Conservation (phyloP, 2,888 invertebrate species). For the Temnothorax ravouxi region DNA sequence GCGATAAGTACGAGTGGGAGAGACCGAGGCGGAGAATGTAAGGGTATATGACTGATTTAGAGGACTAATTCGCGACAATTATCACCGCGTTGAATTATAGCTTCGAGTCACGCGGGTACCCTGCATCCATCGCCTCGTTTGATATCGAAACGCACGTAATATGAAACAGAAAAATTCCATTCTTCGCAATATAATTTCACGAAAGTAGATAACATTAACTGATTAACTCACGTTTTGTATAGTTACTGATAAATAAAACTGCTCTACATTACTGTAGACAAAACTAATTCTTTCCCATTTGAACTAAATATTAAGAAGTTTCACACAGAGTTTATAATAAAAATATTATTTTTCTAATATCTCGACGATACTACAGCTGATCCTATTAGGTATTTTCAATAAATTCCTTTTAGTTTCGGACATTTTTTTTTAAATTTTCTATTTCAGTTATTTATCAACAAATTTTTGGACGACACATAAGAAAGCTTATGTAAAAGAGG, state of each 20-base stretch:
- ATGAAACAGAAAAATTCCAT: conserved; percentile 4
- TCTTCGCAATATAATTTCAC: neutral
- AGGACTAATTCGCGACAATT: conserved; percentile 78
- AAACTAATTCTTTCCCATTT: neutral
- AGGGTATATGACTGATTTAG: conserved; percentile 77
- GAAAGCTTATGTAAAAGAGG: neutral
- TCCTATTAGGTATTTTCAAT: neutral
- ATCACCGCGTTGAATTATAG: conserved; percentile 74
- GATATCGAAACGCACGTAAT: conserved; percentile 18
- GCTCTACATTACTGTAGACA: neutral
- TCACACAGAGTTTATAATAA: neutral
- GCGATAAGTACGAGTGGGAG: conserved; percentile 38
- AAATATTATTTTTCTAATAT: neutral
- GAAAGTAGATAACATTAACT: conserved; percentile 15
- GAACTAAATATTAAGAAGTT: neutral
- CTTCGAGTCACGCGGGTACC: conserved; percentile 70
- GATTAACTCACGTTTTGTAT: neutral
- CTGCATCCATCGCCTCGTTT: conserved; percentile 55
- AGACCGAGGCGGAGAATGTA: conserved; percentile 50
- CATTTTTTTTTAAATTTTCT: neutral
- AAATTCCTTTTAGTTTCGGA: neutral
- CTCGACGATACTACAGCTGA: neutral
- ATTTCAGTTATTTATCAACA: neutral
- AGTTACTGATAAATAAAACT: neutral
- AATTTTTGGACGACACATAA: neutral